These are phyloP conservation scores for Ifrita kowaldi DNA, from an alignment of 2,113 vertebrate genomes.

Conservation along the genomic window DNA sequence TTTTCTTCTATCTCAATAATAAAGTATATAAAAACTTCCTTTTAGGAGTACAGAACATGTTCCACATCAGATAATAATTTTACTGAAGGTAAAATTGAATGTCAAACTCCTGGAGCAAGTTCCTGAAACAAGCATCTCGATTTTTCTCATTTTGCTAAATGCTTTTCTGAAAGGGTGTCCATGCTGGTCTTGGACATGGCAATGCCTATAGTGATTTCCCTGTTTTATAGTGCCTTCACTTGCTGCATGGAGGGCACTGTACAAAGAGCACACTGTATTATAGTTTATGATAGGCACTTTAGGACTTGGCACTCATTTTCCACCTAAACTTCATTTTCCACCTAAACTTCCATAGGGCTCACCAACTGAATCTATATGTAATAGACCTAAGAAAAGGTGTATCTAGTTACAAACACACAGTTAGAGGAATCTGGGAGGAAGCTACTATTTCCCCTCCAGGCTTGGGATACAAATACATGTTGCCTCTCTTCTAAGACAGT, in stretches of 20 bases:
- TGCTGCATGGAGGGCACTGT: not conserved
- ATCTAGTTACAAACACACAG: not conserved
- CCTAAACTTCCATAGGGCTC: not conserved
- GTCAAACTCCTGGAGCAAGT: not conserved
- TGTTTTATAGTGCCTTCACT: not conserved
- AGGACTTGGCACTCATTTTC: not conserved
- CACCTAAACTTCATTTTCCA: not conserved
- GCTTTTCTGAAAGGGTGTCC: not conserved
- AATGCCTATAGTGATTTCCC: not conserved
- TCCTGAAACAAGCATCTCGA: not conserved
- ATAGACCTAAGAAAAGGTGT: not conserved
- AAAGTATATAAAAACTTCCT: not conserved
- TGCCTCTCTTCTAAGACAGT: not conserved
- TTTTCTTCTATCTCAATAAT: not conserved
- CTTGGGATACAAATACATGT: not conserved
- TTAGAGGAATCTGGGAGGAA: not conserved
- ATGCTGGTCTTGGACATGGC: not conserved
- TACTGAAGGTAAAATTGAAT: not conserved
- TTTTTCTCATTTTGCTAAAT: not conserved
- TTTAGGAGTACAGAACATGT: not conserved
- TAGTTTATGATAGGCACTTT: not conserved
- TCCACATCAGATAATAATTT: not conserved
- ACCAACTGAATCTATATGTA: not conserved
- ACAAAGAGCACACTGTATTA: not conserved
- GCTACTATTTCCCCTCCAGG: not conserved